phyloP scores from a whole-genome alignment of 2,888 invertebrate genomes.

The Cryptus armator region DNA sequence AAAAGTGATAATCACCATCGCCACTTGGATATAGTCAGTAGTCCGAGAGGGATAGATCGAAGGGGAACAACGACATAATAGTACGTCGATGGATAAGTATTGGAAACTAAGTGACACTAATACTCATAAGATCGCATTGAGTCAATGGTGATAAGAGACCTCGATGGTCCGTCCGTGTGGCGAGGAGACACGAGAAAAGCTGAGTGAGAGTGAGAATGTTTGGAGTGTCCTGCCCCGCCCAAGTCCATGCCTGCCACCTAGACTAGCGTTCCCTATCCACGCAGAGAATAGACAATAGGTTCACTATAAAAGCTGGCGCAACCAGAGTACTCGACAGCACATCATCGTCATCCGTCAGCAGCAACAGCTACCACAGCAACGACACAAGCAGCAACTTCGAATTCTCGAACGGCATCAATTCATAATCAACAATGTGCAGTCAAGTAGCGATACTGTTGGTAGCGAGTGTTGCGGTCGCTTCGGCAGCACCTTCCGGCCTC shows the following conservation, averaged over 20 bases:
- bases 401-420: slow-evolving; percentile 37
- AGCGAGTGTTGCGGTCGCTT: slow-evolving; percentile 75
- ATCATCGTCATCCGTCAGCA: slow-evolving; percentile 75
- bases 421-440: slow-evolving; percentile 75
- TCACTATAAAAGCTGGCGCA: slow-evolving; percentile 80
- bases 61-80: slow-evolving; percentile 16
- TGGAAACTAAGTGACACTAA: slow-evolving; percentile 68
- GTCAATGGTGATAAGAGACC: slow-evolving; percentile 74
- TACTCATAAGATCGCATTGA: slow-evolving; percentile 68
- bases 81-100: slow-evolving; percentile 64
- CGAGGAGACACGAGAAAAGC: slow-evolving; percentile 52
- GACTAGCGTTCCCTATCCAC: slow-evolving; percentile 58
- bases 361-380: slow-evolving; percentile 57
- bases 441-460: slow-evolving; percentile 77
- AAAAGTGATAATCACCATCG: background rate
- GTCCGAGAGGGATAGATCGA: slow-evolving; percentile 18
- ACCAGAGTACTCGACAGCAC: slow-evolving; percentile 73
- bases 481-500: slow-evolving; percentile 80
- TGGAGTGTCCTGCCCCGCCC: slow-evolving; percentile 83
- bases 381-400: slow-evolving; percentile 42
- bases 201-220: slow-evolving; percentile 78
- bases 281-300: slow-evolving; percentile 68
- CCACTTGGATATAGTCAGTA: background rate
- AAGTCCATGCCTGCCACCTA: slow-evolving; percentile 72
- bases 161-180: slow-evolving; percentile 59